Evolutionary conservation across 2,797 vertebrate genomes (phyloP).

Genomic region (Notoglanidium macrostoma): DNA sequence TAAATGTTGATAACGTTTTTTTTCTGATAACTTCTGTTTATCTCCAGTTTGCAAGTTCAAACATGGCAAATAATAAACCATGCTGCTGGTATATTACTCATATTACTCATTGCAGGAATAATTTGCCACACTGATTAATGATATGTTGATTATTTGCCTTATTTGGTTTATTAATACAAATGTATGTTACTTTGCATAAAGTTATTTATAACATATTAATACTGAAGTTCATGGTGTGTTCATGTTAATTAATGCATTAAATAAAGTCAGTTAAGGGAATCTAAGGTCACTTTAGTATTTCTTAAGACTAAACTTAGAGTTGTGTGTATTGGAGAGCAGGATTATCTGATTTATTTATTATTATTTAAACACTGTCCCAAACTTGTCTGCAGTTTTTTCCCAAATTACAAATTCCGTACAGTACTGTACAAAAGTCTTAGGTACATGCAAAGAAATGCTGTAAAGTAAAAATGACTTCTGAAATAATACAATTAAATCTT

Average conservation of each 20-base stretch:
- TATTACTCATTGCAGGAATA: not conserved
- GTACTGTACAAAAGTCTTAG: too few species aligned
- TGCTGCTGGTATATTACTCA: not conserved
- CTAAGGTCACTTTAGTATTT: not conserved
- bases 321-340: not conserved
- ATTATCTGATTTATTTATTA: not conserved
- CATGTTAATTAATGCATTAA: not conserved
- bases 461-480: too few species aligned
- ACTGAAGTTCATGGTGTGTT: not conserved
- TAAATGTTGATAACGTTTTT: not conserved
- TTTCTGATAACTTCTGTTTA: not conserved
- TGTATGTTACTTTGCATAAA: not conserved
- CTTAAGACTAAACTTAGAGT: not conserved
- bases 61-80: not conserved
- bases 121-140: not conserved
- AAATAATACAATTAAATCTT: too few species aligned
- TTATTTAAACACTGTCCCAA: not conserved
- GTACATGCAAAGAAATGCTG: too few species aligned
- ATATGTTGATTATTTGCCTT: not conserved
- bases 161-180: not conserved
- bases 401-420: not conserved
- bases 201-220: not conserved
- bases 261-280: not conserved
- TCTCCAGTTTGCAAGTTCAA: not conserved
- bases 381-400: not conserved